phyloP scores from a whole-genome alignment of 2,797 vertebrate species.

The Danio tinwini region DNA sequence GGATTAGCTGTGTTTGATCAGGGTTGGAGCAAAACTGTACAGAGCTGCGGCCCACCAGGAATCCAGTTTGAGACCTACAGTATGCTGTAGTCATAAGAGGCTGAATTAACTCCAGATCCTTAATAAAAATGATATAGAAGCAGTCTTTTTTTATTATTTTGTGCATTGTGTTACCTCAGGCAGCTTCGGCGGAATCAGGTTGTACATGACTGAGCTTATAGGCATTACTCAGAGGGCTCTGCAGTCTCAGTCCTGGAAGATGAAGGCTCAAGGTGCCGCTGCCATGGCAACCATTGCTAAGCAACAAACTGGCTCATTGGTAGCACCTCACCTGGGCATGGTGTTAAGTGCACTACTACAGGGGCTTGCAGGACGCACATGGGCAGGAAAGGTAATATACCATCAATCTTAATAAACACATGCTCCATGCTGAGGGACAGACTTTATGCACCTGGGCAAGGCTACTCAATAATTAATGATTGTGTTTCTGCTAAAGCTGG shows the following conservation, averaged over 20 bases:
- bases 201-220: constrained; percentile 96
- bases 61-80: no score
- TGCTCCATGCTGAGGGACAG: background rate
- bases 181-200: constrained; percentile 93
- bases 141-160: background rate
- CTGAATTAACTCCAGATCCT: background rate
- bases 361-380: constrained; percentile 91
- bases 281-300: constrained; percentile 96
- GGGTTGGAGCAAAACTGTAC: no score
- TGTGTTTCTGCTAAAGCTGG: background rate
- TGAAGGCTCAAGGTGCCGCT: constrained; percentile 96
- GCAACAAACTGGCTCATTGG: constrained; percentile 89
- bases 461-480: background rate
- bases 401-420: background rate
- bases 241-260: constrained; percentile 98
- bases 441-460: background rate
- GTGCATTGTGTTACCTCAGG: constrained; percentile 73
- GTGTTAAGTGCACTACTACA: constrained; percentile 89
- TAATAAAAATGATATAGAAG: fast-evolving
- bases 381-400: constrained; percentile 90
- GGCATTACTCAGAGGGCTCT: constrained; percentile 92
- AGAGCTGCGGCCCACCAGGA: no score
- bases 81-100: no score
- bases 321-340: constrained; percentile 91
- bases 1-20: no score